Evolutionary conservation across 2,797 vertebrate genomes (phyloP).

Genomic region (Allobates femoralis): DNA sequence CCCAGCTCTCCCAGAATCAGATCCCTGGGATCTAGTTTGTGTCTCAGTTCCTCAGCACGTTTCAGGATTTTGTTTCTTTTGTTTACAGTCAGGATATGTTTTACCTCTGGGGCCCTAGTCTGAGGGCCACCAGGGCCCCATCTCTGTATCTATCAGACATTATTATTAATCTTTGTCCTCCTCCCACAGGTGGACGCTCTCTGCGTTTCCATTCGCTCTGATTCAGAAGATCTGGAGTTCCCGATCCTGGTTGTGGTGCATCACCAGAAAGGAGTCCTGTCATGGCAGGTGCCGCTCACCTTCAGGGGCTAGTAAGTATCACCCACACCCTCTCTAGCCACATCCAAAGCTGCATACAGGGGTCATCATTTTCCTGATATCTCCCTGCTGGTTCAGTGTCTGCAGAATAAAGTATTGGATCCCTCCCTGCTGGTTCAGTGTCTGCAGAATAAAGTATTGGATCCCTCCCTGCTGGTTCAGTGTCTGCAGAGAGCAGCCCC

Average conservation of each 20-base stretch:
- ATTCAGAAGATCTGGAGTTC: constrained; percentile 75
- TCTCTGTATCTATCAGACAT: no score
- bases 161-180: neutral
- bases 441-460: no score
- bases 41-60: no score
- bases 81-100: no score
- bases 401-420: no score
- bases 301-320: constrained; percentile 81
- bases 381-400: neutral
- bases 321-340: neutral
- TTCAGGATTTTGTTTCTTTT: no score
- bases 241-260: constrained; percentile 81
- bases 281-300: constrained; percentile 80
- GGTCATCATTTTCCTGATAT: neutral
- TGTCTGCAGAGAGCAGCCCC: neutral
- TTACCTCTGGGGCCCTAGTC: no score
- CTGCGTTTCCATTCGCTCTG: constrained; percentile 77
- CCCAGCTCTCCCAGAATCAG: no score
- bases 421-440: neutral
- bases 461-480: neutral
- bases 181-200: constrained; percentile 74
- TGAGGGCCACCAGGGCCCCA: no score
- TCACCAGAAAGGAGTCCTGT: constrained; percentile 80
- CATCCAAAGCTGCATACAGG: neutral
- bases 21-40: no score